Evolutionary conservation across 2,113 vertebrate species (phyloP).

Genomic region (Kryptolebias marmoratus): DNA sequence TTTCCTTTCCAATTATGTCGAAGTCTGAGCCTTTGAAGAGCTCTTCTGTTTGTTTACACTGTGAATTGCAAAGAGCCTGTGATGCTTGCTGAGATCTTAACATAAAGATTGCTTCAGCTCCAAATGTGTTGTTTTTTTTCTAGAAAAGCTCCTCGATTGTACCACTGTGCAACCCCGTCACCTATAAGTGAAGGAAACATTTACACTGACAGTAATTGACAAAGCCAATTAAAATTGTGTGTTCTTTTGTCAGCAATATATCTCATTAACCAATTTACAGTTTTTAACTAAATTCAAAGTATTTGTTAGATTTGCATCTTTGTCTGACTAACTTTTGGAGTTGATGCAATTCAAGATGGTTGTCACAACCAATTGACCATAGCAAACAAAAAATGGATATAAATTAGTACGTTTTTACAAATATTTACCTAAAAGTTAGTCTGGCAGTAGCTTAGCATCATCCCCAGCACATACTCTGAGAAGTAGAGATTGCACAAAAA

Average conservation of each 20-base stretch:
- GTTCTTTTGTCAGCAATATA: neutral
- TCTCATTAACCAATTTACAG: slow-evolving; percentile 21
- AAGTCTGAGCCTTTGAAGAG: slow-evolving; percentile 67
- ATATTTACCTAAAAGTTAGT: too few relatives aligned
- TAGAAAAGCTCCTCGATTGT: slow-evolving; percentile 22
- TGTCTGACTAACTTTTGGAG: too few relatives aligned
- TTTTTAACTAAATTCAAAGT: too few relatives aligned
- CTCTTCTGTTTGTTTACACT: slow-evolving; percentile 70
- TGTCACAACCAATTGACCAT: too few relatives aligned
- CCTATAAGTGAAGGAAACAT: slow-evolving; percentile 21
- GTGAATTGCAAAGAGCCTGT: slow-evolving; percentile 57
- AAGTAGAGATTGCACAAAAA: too few relatives aligned
- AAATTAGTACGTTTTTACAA: too few relatives aligned
- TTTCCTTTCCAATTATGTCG: slow-evolving; percentile 72
- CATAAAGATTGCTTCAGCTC: slow-evolving; percentile 39
- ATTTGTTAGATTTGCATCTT: too few relatives aligned
- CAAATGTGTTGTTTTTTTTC: slow-evolving; percentile 43
- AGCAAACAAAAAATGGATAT: too few relatives aligned
- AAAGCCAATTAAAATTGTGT: slow-evolving; percentile 5
- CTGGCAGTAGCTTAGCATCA: too few relatives aligned
- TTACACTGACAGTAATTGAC: neutral
- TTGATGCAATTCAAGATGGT: too few relatives aligned
- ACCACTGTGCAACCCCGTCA: slow-evolving; percentile 22
- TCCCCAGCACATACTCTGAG: too few relatives aligned
- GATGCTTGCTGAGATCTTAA: slow-evolving; percentile 63